Conservation (phyloP, 2,888 invertebrate genomes). For the Melinaea menophilus region DNA sequence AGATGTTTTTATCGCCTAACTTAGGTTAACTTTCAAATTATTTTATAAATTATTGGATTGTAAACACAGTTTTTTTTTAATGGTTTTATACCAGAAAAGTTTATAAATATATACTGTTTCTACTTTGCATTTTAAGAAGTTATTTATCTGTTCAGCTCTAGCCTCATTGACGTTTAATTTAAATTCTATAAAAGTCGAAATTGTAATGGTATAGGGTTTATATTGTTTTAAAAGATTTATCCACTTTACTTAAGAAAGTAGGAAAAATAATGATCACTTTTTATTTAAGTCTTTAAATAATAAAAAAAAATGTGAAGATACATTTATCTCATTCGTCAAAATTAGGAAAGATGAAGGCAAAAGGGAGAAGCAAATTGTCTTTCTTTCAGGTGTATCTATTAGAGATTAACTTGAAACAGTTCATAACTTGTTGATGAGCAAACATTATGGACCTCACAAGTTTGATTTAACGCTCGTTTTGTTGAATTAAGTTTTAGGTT, state of each 20-base stretch:
- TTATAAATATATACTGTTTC: constrained; percentile 21
- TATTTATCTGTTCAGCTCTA: constrained; percentile 10
- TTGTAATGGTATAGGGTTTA: too few species aligned
- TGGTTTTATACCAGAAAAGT: constrained; percentile 17
- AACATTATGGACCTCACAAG: constrained; percentile 11
- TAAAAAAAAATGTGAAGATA: neutral
- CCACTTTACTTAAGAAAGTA: too few species aligned
- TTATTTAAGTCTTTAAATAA: too few species aligned
- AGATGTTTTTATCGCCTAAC: too few species aligned
- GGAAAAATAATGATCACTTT: too few species aligned
- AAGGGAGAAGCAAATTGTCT: constrained; percentile 2
- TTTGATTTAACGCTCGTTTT: neutral
- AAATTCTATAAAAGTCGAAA: neutral
- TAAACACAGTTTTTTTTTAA: neutral
- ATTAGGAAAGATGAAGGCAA: neutral
- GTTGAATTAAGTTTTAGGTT: neutral
- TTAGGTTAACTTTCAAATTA: neutral
- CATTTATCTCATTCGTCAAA: constrained; percentile 1
- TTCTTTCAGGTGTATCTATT: constrained; percentile 15
- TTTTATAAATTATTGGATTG: constrained; percentile 12
- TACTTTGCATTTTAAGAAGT: constrained; percentile 20
- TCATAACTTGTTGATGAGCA: constrained; percentile 26
- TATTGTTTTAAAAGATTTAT: too few species aligned
- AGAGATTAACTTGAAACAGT: constrained; percentile 12
- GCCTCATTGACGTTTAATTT: constrained; percentile 5